A percentile compares a stretch with the other conserved stretches of the same genome.
These are phyloP conservation scores for Calameuta pallipes DNA, from an alignment of 2,888 invertebrate species.

Conservation along the genomic window DNA sequence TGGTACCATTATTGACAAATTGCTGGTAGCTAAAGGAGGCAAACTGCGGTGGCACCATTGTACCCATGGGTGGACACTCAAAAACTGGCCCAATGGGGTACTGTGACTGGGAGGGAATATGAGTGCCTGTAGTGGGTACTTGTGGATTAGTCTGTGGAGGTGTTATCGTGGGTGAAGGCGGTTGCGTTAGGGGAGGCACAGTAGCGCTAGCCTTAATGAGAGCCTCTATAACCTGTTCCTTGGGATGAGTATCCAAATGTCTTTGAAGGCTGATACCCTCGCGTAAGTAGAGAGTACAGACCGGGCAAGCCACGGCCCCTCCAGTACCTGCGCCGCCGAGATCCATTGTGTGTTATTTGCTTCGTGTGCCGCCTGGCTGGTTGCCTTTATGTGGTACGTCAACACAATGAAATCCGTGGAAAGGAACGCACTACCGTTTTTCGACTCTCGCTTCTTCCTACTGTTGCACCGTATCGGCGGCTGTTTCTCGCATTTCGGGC, in stretches of 20 bases:
- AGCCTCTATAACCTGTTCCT: constrained; percentile 88
- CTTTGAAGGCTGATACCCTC: constrained; percentile 85
- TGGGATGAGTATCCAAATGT: constrained; percentile 87
- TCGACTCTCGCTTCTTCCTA: constrained; percentile 23
- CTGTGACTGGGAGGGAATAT: constrained; percentile 51
- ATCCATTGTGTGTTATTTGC: constrained; percentile 31
- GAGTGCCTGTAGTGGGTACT: constrained; percentile 32
- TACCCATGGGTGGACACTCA: constrained; percentile 60
- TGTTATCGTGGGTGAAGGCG: constrained; percentile 58
- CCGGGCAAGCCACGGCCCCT: constrained; percentile 75
- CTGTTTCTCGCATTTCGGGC: constrained; percentile 46
- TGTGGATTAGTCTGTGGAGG: constrained; percentile 38
- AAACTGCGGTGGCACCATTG: constrained; percentile 61
- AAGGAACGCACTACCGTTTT: constrained; percentile 24
- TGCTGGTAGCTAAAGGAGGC: constrained; percentile 71
- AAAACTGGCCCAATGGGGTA: constrained; percentile 61
- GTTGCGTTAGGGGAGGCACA: constrained; percentile 48
- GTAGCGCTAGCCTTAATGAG: constrained; percentile 69
- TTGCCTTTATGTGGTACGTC: constrained; percentile 19
- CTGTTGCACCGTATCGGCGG: constrained; percentile 17
- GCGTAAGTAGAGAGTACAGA: constrained; percentile 85
- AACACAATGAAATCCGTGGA: constrained; percentile 25
- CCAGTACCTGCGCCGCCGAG: constrained; percentile 28
- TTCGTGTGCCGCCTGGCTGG: constrained; percentile 7
- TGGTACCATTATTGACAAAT: constrained; percentile 70